A percentile compares a stretch with the other conserved stretches of the same genome.
phyloP scores from a whole-genome alignment of 2,113 vertebrate species.

The Excalfactoria chinensis region DNA sequence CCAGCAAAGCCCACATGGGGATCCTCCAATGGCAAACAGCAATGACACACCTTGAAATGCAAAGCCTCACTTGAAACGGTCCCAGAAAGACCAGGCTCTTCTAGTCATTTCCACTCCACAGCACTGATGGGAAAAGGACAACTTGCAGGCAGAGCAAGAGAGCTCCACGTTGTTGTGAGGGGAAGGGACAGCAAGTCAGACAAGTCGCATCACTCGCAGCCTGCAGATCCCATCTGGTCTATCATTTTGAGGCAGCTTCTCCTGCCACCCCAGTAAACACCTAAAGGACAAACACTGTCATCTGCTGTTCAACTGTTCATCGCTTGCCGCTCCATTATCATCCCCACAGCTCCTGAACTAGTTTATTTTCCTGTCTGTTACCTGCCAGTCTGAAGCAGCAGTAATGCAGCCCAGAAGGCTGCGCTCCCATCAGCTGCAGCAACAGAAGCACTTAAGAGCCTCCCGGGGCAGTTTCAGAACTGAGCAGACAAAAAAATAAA shows the following conservation, averaged over 20 bases:
- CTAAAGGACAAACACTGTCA: background rate
- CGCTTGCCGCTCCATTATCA: constrained; percentile 31
- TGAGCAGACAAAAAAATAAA: background rate
- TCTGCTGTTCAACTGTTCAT: background rate
- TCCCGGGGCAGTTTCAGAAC: constrained; percentile 23
- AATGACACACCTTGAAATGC: accelerated
- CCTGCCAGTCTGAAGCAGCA: constrained; percentile 70
- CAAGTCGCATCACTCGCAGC: background rate
- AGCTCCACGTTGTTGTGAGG: background rate
- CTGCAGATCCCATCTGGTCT: background rate
- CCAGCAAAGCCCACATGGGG: background rate
- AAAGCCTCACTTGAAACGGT: background rate
- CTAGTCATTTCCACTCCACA: background rate
- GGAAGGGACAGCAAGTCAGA: background rate
- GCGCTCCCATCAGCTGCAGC: constrained; percentile 39
- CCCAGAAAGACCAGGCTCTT: background rate
- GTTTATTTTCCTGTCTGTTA: constrained; percentile 68
- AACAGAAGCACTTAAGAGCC: constrained; percentile 54
- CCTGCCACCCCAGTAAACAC: background rate
- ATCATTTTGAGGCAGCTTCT: background rate
- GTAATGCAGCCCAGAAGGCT: constrained; percentile 67
- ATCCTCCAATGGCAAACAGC: background rate
- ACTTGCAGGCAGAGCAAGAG: background rate
- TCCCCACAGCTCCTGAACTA: constrained; percentile 48
- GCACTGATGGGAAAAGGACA: background rate